Percentiles rank a stretch among this genome's conserved stretches.
Conservation (phyloP, 2,797 vertebrate species). For the Danio aesculapii region DNA sequence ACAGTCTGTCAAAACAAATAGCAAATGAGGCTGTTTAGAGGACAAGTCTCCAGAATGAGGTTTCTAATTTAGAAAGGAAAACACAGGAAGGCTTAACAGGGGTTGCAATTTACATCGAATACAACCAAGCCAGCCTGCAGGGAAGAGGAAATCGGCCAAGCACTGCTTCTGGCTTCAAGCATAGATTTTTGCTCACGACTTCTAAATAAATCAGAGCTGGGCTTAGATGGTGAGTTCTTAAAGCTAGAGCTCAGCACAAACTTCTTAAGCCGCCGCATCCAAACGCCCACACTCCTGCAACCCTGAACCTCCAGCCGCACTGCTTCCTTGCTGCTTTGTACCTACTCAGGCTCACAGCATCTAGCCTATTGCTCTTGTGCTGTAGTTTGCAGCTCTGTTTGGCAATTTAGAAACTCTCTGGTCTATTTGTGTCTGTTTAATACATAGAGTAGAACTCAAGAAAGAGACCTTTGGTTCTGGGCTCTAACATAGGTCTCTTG, state of each 20-base stretch:
- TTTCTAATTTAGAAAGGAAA: slow-evolving; percentile 14
- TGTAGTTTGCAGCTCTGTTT: slow-evolving; percentile 5
- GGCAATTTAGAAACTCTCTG: neutral
- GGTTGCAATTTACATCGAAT: slow-evolving; percentile 5
- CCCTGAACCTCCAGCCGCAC: slow-evolving; percentile 12
- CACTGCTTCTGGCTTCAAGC: slow-evolving; percentile 20
- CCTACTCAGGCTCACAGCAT: slow-evolving; percentile 28
- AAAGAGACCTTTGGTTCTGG: neutral
- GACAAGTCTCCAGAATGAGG: neutral
- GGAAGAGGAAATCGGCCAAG: slow-evolving; percentile 12
- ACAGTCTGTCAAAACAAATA: slow-evolving; percentile 26
- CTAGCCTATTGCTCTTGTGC: slow-evolving; percentile 11
- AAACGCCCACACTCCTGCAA: slow-evolving; percentile 34
- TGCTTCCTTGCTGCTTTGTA: slow-evolving; percentile 33
- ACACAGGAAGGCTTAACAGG: neutral
- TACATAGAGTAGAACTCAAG: neutral
- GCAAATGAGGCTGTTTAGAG: slow-evolving; percentile 25
- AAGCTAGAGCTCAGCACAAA: slow-evolving; percentile 44
- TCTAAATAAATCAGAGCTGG: slow-evolving; percentile 32
- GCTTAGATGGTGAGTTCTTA: slow-evolving; percentile 40
- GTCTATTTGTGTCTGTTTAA: slow-evolving; percentile 22
- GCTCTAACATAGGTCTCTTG: neutral
- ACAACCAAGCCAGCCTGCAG: neutral
- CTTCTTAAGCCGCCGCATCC: slow-evolving; percentile 43
- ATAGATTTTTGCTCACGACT: slow-evolving; percentile 49